These are phyloP conservation scores for Polyploca ridens DNA, from an alignment of 2,888 invertebrate species.

Conservation along the genomic window DNA sequence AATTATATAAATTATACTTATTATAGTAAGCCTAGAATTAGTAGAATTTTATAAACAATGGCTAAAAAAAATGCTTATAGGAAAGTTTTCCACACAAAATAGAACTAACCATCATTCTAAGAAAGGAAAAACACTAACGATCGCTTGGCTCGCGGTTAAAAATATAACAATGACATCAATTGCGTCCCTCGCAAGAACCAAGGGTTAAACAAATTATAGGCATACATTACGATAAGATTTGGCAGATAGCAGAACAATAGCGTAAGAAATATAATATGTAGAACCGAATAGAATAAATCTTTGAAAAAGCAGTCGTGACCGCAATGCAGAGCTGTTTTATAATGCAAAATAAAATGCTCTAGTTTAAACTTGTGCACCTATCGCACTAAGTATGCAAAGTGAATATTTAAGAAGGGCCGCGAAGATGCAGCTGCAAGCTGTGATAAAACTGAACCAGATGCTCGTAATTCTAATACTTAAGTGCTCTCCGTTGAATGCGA, in stretches of 20 bases:
- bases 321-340: conserved; percentile 43
- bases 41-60: too few relatives aligned
- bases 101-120: too few relatives aligned
- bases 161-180: too few relatives aligned
- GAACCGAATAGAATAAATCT: conserved; percentile 1
- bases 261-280: neutral
- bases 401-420: conserved; percentile 63
- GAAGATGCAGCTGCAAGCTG: conserved; percentile 60
- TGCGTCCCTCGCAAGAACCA: too few relatives aligned
- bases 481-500: conserved; percentile 52
- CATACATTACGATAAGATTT: neutral
- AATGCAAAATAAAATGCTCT: conserved; percentile 53
- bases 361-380: conserved; percentile 58
- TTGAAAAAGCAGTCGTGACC: conserved; percentile 18
- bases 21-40: too few relatives aligned
- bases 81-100: too few relatives aligned
- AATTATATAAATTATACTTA: neutral
- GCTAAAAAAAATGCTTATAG: too few relatives aligned
- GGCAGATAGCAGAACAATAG: neutral
- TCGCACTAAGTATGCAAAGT: conserved; percentile 66
- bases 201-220: too few relatives aligned
- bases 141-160: too few relatives aligned
- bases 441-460: conserved; percentile 67
- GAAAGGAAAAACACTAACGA: too few relatives aligned
- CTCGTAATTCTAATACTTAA: conserved; percentile 65